Percentiles rank a stretch among this genome's conserved stretches.
Evolutionary conservation across 2,797 vertebrate genomes (phyloP).

Genomic region (Protosalanx chinensis): DNA sequence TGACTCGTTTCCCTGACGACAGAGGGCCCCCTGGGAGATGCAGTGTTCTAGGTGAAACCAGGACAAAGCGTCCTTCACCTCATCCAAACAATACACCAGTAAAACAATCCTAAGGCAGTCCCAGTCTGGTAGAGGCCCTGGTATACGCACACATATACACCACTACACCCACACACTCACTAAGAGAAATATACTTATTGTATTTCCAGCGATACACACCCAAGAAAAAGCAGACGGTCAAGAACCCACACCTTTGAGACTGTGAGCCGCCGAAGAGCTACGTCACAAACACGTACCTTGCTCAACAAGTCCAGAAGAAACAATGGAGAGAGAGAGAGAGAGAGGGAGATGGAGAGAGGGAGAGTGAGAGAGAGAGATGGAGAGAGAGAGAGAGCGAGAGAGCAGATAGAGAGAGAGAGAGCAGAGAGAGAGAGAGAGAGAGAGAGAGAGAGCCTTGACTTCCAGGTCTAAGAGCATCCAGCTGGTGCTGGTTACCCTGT

Average conservation of each 20-base stretch:
- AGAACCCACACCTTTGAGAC: not conserved
- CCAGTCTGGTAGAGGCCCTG: not conserved
- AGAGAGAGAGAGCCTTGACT: not conserved
- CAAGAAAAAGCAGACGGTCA: not conserved
- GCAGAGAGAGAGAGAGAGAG: not conserved
- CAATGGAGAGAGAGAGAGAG: not conserved
- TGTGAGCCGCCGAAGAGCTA: not conserved
- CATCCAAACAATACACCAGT: not conserved
- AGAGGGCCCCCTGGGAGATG: slow-evolving; percentile 19
- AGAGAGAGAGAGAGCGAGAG: no score
- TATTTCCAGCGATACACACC: not conserved
- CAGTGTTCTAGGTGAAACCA: slow-evolving; percentile 38
- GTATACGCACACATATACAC: not conserved
- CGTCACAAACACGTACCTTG: no score
- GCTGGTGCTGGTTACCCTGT: slow-evolving; percentile 38
- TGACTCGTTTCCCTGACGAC: slow-evolving; percentile 54
- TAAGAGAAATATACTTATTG: not conserved
- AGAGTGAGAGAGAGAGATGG: no score
- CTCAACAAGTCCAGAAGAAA: not conserved
- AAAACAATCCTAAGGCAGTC: not conserved
- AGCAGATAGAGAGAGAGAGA: no score
- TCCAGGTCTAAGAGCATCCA: slow-evolving; percentile 15
- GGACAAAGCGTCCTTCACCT: slow-evolving; percentile 35
- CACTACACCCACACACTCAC: not conserved
- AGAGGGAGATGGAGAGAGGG: no score